A percentile compares a stretch with the other conserved stretches of the same genome.
Evolutionary conservation across 2,888 invertebrate genomes (phyloP).

Genomic region (Opisthograptis luteolata): DNA sequence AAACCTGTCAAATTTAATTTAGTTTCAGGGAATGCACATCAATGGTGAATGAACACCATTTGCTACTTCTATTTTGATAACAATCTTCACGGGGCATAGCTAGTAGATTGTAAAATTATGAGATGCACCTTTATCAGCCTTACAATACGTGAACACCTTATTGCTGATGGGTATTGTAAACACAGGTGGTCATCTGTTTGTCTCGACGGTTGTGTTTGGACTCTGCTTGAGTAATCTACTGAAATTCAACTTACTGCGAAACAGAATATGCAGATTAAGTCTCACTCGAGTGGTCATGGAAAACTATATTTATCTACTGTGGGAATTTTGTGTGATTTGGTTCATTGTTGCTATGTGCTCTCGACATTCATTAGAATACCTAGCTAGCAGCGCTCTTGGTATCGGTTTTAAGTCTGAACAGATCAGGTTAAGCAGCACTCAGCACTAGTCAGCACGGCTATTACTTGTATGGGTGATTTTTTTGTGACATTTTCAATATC

Average conservation of each 20-base stretch:
- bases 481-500: no score
- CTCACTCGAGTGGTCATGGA: constrained; percentile 8
- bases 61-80: no score
- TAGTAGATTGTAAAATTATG: not conserved
- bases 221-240: constrained; percentile 1
- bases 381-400: no score
- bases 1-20: no score
- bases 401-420: no score
- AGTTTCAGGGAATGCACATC: no score
- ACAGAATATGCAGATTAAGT: constrained; percentile 9
- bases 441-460: no score
- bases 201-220: constrained; percentile 8
- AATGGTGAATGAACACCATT: no score
- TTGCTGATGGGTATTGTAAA: constrained; percentile 5
- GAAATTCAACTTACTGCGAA: not conserved
- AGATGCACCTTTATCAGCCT: not conserved
- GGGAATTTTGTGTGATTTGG: constrained; percentile 4
- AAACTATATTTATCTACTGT: not conserved
- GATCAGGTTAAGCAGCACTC: no score
- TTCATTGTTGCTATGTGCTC: not conserved
- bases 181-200: constrained; percentile 10
- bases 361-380: no score
- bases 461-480: no score
- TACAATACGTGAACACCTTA: not conserved
- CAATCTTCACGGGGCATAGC: no score